phyloP scores from a whole-genome alignment of 2,888 invertebrate species.

The Boloria euphrosyne region DNA sequence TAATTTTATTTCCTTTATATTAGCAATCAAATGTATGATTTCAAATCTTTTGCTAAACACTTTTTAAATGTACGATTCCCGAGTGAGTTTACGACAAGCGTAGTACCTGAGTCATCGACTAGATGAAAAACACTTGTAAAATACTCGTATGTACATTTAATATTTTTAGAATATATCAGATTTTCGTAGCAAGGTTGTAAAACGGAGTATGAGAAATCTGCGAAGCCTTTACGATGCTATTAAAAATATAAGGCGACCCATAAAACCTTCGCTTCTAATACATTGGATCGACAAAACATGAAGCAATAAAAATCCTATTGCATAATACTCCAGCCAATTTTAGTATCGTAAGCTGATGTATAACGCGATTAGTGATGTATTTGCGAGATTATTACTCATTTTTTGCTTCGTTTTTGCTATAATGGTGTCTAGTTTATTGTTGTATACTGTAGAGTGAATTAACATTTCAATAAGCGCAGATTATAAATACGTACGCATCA shows the following conservation, averaged over 20 bases:
- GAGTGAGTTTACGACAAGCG: too few relatives aligned
- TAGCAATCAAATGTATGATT: too few relatives aligned
- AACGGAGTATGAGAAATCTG: slow-evolving; percentile 25
- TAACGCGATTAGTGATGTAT: slow-evolving; percentile 1
- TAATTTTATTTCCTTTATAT: too few relatives aligned
- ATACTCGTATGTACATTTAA: slow-evolving; percentile 10
- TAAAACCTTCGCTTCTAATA: slow-evolving; percentile 35
- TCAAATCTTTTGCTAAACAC: too few relatives aligned
- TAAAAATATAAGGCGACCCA: slow-evolving; percentile 39
- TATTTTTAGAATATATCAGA: slow-evolving; percentile 29
- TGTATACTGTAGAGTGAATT: background rate
- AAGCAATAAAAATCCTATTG: slow-evolving; percentile 14
- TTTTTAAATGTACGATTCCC: too few relatives aligned
- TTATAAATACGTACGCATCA: too few relatives aligned
- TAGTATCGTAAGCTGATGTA: slow-evolving; percentile 5
- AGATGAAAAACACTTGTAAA: background rate
- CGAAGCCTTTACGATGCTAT: slow-evolving; percentile 35
- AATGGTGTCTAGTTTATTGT: slow-evolving; percentile 1
- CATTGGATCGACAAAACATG: slow-evolving; percentile 22
- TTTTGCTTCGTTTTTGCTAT: background rate
- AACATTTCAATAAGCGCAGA: background rate
- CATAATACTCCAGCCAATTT: slow-evolving; percentile 1
- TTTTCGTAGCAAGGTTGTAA: slow-evolving; percentile 31
- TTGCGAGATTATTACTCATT: background rate
- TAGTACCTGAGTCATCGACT: too few relatives aligned